Base-by-base conservation (phyloP, 1,140 invertebrate species). In the Apolygus lucorum region DNA sequence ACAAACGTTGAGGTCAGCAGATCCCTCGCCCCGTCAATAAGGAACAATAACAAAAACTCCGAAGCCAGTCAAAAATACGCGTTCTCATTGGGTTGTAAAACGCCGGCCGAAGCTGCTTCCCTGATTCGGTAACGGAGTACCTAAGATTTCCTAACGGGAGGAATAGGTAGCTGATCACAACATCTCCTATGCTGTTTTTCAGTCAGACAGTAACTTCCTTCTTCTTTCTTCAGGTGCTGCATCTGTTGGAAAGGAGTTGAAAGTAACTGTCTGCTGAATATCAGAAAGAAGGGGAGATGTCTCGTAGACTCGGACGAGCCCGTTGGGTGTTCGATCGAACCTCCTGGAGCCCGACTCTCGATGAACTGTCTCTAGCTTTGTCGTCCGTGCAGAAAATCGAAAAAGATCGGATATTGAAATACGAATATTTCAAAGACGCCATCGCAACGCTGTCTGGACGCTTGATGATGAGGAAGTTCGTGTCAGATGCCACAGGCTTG, bases 371-470 rank as follows among this genome's bases (percentile, higher is more conserved):
- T 29, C 77, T 83, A 54, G 87, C 88, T 2, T 82, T 88, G 29
- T 84, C 87, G 63, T 89, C 85, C 74, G 83, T 98, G 73, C 93
- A 96, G 79, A 73, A 78, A n/a, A 93, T 96, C 78, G 95, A 98
- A 79, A 92, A 90, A 77, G 79, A 85, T 28, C 83, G 93, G 75
- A 84, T 97, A 68, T 84, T 84, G 52, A 87, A 82, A 79, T 96
- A 94, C 83, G 84, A 89, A 24, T 98, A 90, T 78, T 84, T 87
- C 76, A 88, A 90, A 77, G 94, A 96, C 84, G 90, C 91, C 22
- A 92, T 92, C 78, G 84, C 90, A 22, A 89, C 90, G 0, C 81
- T 97, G 72, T 82, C 89, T 74, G 95, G 95, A 25, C 80, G 93
- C 71, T 81, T 97, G 8, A 79, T 98, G 78, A 87, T 96, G 76